Conservation (phyloP, 2,113 vertebrate species). For the Hippocampus mohnikei region DNA sequence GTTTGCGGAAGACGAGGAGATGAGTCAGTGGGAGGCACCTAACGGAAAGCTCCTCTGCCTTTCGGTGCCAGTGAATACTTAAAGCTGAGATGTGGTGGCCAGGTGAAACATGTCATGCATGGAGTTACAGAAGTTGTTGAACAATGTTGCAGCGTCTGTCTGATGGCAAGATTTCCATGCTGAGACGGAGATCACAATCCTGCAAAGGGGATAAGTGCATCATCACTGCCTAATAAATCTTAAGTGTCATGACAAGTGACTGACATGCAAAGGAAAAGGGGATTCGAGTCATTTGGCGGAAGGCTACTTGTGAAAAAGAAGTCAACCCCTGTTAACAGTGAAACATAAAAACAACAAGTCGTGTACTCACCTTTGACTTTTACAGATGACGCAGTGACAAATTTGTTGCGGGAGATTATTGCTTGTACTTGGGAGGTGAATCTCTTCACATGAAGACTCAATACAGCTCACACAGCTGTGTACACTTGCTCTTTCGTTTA, state of each 20-base stretch:
- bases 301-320: no score
- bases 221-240: no score
- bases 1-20: not conserved
- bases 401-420: no score
- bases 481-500: not conserved
- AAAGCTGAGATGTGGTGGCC: conserved; percentile 77
- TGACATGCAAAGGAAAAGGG: not conserved
- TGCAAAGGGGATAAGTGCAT: conserved; percentile 39
- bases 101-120: conserved; percentile 83
- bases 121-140: conserved; percentile 69
- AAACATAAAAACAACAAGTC: not conserved
- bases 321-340: not conserved
- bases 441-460: not conserved
- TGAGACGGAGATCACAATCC: conserved; percentile 76
- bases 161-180: conserved; percentile 86
- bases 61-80: conserved; percentile 21
- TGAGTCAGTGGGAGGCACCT: not conserved
- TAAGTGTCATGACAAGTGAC: no score
- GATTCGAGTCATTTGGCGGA: no score
- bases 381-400: not conserved
- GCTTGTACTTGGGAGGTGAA: no score
- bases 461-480: not conserved
- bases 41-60: not conserved
- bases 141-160: conserved; percentile 80
- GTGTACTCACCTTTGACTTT: not conserved